Base-by-base conservation (phyloP, 2,113 vertebrate genomes). In the Ammodytes marinus region DNA sequence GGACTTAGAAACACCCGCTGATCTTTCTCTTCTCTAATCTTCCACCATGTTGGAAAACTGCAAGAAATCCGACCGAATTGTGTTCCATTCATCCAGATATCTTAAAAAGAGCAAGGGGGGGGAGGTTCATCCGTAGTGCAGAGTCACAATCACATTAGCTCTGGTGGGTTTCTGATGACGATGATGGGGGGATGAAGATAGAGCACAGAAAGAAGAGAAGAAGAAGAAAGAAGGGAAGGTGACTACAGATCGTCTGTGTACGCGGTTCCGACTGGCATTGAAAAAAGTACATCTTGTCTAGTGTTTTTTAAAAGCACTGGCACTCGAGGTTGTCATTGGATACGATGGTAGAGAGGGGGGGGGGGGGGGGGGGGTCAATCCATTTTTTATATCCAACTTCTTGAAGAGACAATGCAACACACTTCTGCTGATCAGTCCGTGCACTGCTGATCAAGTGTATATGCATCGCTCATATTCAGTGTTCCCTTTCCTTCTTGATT, bases 281-380 rank as follows among this genome's bases (percentile, higher is more conserved):
- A 64, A 79, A 84, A 79, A 80, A 76, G 64, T 60, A 71, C 43
- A 76, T 69, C 60, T 69, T 58, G 82, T 85, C 64, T 85, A 85
- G 77, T 89, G 85, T 91, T 88, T 91, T 88, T 84, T 66, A 75
- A 84, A 93, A 94, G 90, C 93, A 93, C 92, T 85, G 86, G 89
- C 92, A 87, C 90, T 91, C 72, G 69, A 85, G 76, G 85, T 40
- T 47, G 76, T 82, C 78, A 65, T 3, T 57, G 80, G 27, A 27
- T 6, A 42, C 73, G 69, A 78, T 6, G 39, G 39, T 40, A 68
- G 63, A 76, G 61, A n/a, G n/a, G n/a, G n/a, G n/a, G n/a, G n/a
- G n/a, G n/a, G 63, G 27, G 27, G 27, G 27, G 27, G 27, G 27
- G 27, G 27, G 27, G 27, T 69, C 55, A 17, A 49, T 76, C 67